phyloP scores from a whole-genome alignment of 2,797 vertebrate genomes.

The Scleropages formosus region DNA sequence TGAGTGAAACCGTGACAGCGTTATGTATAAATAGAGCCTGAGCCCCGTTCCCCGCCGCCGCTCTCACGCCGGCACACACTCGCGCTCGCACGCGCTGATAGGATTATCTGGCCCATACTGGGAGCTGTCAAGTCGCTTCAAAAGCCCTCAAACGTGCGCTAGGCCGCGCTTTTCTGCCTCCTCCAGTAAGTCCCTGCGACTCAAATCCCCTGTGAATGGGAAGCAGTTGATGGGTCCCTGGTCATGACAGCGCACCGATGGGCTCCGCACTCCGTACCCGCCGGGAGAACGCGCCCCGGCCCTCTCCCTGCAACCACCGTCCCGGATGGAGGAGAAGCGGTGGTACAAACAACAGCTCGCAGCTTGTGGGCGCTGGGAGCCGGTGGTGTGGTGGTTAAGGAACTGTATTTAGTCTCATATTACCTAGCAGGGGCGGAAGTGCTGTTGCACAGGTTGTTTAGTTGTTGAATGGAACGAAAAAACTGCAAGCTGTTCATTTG shows the following conservation, averaged over 20 bases:
- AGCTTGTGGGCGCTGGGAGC: too few relatives aligned
- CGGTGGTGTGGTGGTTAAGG: too few relatives aligned
- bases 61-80: conserved; percentile 34
- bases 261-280: neutral
- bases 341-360: too few relatives aligned
- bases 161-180: neutral
- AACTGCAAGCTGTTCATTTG: too few relatives aligned
- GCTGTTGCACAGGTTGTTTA: too few relatives aligned
- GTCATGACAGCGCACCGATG: neutral
- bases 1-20: neutral
- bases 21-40: neutral
- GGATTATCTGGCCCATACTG: conserved; percentile 66
- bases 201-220: conserved; percentile 9
- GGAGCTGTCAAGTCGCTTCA: conserved; percentile 65
- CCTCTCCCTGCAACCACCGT: neutral
- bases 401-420: too few relatives aligned
- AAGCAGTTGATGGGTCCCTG: neutral
- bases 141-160: conserved; percentile 49
- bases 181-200: neutral
- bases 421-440: too few relatives aligned
- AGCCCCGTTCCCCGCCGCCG: neutral
- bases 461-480: too few relatives aligned
- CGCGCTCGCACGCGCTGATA: conserved; percentile 54
- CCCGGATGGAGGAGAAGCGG: too few relatives aligned
- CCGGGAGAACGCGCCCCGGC: neutral